Base-by-base conservation (phyloP, 1,140 invertebrate genomes). In the Drosophila kikkawai region DNA sequence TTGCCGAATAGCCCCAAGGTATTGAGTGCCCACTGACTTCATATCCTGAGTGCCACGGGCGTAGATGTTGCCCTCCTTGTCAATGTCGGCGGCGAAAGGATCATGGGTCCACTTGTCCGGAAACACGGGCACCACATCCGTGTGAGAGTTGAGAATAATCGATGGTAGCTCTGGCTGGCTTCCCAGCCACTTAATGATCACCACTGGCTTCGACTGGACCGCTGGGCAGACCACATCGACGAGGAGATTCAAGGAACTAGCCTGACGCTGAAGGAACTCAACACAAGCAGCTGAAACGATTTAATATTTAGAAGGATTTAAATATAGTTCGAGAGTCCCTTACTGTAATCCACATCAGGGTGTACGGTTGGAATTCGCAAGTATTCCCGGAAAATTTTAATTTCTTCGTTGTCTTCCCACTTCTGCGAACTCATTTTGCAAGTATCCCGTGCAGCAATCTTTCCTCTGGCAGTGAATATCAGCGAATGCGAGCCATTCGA, bases 91-190 rank as follows among this genome's bases (percentile, higher is more conserved):
- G 50, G 93, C 94, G 91, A 98, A 98, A 6, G 97, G 97, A 42
- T 94, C 93, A 64, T 95, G 93, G 0, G 91, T 94, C 95, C 95
- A 95, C 47, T 94, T 94, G 50, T 95, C 93, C 1, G 93, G 92
- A 92, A 95, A 97, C 1, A 97, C 97, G 17, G 97, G 97, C 3
- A 98, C 97, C 41, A 98, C 97, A 93, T 98, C 97, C 93, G 96
- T 98, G 82, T 98, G 97, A 45, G 96, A 97, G 91, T 98, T 98
- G 0, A 98, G 93, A n/a, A 97, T 82, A 51, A 98, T 93, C 0
- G 96, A 93, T 3, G 95, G 94, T 47, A 96, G 92, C 15, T 93
- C 79, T 0, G 96, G 95, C 47, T 97, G 93, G 2, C 79, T 94
- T 67, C 97, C 97, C 66, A 91, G 69, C 95, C 96, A 96, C 67